Conservation (phyloP, 2,797 vertebrate species). For the Pagetopsis macropterus region DNA sequence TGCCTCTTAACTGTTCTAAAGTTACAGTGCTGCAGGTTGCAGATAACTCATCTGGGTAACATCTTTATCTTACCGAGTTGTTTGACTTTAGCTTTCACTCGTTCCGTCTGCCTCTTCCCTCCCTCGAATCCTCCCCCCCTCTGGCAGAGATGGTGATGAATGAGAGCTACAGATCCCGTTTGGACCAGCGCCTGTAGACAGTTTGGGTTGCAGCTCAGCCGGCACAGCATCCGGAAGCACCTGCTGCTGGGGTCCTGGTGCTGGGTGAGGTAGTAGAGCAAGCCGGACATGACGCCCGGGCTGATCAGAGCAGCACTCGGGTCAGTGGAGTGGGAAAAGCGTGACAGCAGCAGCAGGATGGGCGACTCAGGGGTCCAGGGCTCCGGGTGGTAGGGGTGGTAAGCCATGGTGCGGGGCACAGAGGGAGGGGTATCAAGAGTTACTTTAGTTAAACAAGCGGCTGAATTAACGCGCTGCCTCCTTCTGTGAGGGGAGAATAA, state of each 20-base stretch:
- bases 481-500: constrained; percentile 79
- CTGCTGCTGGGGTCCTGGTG: constrained; percentile 87
- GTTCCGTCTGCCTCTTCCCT: constrained; percentile 57
- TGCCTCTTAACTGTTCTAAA: background rate
- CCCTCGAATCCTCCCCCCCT: constrained; percentile 47
- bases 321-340: constrained; percentile 89
- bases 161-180: constrained; percentile 84
- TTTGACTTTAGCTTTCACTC: constrained; percentile 79
- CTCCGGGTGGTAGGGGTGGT: constrained; percentile 86
- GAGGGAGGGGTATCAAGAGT: constrained; percentile 73
- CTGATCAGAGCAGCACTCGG: constrained; percentile 84
- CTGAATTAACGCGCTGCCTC: constrained; percentile 58
- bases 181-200: constrained; percentile 90
- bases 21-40: background rate
- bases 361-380: constrained; percentile 89
- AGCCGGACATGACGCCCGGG: constrained; percentile 69
- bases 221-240: constrained; percentile 86
- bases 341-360: constrained; percentile 88
- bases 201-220: constrained; percentile 91
- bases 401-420: constrained; percentile 44
- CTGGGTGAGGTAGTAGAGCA: constrained; percentile 88
- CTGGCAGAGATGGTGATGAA: constrained; percentile 84
- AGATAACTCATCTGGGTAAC: background rate
- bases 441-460: constrained; percentile 56
- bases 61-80: constrained; percentile 83